Percentiles rank a stretch among this genome's conserved stretches.
These are phyloP conservation scores for Micrasema minimum DNA, from an alignment of 1,140 invertebrate species.

Conservation along the genomic window DNA sequence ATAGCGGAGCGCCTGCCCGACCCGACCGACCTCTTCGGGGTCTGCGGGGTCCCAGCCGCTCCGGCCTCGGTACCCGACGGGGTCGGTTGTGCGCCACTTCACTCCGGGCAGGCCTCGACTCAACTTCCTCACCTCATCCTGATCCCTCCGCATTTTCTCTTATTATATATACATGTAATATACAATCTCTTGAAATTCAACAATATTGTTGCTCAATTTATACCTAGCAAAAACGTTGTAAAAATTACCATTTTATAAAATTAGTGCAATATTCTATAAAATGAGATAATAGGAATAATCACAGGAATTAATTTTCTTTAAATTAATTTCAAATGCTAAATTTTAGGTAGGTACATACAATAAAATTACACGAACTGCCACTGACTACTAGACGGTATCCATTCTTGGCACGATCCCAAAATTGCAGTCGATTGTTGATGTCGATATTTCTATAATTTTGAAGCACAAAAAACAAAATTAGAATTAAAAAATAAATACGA, in stretches of 20 bases:
- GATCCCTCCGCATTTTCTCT: not conserved
- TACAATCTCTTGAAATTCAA: too few species aligned
- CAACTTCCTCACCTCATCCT: conserved; percentile 53
- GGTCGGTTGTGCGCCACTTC: conserved; percentile 59
- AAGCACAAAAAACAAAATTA: too few species aligned
- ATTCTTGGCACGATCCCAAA: conserved; percentile 4
- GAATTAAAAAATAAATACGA: too few species aligned
- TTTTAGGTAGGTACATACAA: too few species aligned
- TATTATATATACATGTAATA: too few species aligned
- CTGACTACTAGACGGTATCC: too few species aligned
- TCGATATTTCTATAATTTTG: conserved; percentile 3
- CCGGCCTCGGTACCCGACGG: conserved; percentile 61
- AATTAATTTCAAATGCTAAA: too few species aligned
- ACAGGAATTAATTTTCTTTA: too few species aligned
- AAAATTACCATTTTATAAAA: conserved; percentile 6
- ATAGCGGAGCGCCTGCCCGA: conserved; percentile 57
- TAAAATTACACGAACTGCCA: too few species aligned
- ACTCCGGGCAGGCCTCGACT: conserved; percentile 52
- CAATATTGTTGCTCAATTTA: not conserved
- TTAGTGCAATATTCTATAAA: too few species aligned
- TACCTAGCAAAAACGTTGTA: conserved; percentile 8
- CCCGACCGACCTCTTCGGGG: conserved; percentile 57
- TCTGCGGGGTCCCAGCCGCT: conserved; percentile 52
- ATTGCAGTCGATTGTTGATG: not conserved
- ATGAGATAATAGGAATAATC: too few species aligned